Evolutionary conservation across 2,797 vertebrate genomes (phyloP).

Genomic region (Odontamblyopus rebecca): DNA sequence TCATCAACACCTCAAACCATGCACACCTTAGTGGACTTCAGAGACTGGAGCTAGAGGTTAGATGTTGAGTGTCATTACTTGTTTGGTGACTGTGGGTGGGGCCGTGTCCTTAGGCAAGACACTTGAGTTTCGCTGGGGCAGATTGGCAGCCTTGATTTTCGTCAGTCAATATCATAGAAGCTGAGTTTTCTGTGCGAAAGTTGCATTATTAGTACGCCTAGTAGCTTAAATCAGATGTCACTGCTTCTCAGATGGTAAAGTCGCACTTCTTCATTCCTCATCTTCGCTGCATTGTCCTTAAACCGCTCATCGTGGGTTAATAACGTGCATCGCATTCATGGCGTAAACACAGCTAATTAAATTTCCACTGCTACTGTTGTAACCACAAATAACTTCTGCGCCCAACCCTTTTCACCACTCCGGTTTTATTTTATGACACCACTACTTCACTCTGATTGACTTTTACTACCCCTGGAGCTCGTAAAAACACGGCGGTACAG

Average conservation of each 20-base stretch:
- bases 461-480: constrained; percentile 3
- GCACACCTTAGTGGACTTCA: too few species aligned
- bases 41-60: too few species aligned
- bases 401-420: not conserved
- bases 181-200: too few species aligned
- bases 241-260: not conserved
- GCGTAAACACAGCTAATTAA: constrained; percentile 10
- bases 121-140: too few species aligned
- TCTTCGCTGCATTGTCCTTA: not conserved
- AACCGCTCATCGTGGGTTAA: constrained; percentile 5
- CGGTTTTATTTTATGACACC: constrained; percentile 2
- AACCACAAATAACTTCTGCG: not conserved
- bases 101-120: too few species aligned
- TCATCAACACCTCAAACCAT: too few species aligned
- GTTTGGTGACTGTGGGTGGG: too few species aligned
- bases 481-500: not conserved
- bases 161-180: too few species aligned
- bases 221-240: not conserved
- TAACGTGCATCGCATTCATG: not conserved
- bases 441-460: constrained; percentile 11
- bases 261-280: not conserved
- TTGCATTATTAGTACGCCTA: too few species aligned
- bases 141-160: too few species aligned
- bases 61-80: too few species aligned
- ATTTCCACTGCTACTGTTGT: constrained; percentile 6